Conservation (phyloP, 2,888 invertebrate genomes). For the Tenthredo livida region DNA sequence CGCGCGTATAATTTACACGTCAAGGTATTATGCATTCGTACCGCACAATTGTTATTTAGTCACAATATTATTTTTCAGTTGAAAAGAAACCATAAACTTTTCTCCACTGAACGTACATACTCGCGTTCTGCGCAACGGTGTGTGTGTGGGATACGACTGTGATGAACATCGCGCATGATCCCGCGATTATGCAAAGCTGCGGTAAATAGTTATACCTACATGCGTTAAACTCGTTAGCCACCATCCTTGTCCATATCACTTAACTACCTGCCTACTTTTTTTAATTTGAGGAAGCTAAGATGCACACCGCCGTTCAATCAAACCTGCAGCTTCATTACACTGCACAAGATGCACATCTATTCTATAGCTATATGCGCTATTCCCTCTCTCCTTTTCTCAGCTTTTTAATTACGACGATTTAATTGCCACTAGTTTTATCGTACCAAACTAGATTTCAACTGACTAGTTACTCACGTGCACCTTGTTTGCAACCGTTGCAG, state of each 20-base stretch:
- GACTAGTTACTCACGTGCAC: no score
- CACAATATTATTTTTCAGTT: not conserved
- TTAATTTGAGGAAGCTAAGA: not conserved
- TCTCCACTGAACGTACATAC: not conserved
- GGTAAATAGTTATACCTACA: not conserved
- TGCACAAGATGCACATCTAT: not conserved
- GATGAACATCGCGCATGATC: not conserved
- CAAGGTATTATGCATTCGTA: not conserved
- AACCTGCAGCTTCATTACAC: not conserved
- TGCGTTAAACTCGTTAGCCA: constrained; percentile 22
- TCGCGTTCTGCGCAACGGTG: not conserved
- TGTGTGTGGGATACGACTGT: not conserved
- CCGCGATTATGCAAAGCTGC: constrained; percentile 13
- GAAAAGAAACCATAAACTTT: not conserved
- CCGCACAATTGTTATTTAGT: constrained; percentile 16
- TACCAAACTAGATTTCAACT: no score
- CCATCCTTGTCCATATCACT: not conserved
- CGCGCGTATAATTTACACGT: constrained; percentile 11
- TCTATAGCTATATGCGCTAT: no score
- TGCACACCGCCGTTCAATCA: not conserved
- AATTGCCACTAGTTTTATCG: no score
- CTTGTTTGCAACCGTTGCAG: no score
- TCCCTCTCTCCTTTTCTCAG: no score
- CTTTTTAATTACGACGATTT: no score
- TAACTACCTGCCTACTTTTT: not conserved